These are phyloP conservation scores for Halictus ligatus DNA, from an alignment of 2,888 invertebrate species.

Conservation along the genomic window DNA sequence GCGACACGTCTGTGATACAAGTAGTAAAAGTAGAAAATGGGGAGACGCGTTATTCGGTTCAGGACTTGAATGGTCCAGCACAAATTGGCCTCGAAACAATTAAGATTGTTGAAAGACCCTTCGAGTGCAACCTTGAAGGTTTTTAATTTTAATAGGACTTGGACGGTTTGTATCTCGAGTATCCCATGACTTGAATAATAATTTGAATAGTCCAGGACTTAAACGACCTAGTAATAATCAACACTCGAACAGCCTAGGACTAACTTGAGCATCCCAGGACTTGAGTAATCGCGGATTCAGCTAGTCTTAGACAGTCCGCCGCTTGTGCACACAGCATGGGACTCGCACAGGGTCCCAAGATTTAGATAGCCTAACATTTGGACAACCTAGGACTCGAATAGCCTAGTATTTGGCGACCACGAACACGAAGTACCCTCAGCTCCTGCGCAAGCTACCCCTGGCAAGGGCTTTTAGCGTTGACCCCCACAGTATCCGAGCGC, in stretches of 20 bases:
- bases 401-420: background rate
- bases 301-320: background rate
- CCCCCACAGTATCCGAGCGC: background rate
- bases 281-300: background rate
- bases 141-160: background rate
- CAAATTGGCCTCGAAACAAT: too few species aligned
- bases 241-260: background rate
- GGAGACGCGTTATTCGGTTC: too few species aligned
- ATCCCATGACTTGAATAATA: background rate
- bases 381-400: background rate
- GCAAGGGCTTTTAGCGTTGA: background rate
- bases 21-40: too few species aligned
- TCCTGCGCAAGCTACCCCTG: background rate
- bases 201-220: background rate
- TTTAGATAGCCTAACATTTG: constrained; percentile 4
- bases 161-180: background rate
- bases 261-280: background rate
- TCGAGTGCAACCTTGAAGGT: background rate
- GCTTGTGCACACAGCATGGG: background rate
- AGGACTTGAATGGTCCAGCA: too few species aligned
- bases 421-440: background rate
- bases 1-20: too few species aligned
- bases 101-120: too few species aligned
- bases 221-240: background rate
- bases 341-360: background rate